phyloP scores from a whole-genome alignment of 2,113 vertebrate genomes.

The Xenopus laevis region DNA sequence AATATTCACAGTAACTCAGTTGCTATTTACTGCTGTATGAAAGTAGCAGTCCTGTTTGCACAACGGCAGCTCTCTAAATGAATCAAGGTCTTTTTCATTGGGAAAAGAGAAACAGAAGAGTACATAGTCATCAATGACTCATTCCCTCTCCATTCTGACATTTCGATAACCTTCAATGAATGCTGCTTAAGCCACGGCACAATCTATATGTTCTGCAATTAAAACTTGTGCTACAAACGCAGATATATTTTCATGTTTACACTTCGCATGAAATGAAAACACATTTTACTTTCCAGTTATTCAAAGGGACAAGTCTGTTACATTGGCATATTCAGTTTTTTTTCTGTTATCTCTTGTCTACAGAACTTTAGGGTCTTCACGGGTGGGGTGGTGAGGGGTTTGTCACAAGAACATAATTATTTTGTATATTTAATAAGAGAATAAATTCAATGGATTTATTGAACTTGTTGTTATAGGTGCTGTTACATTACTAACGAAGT shows the following conservation, averaged over 20 bases:
- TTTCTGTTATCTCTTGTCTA: no score
- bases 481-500: no score
- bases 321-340: no score
- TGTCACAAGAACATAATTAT: no score
- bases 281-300: no score
- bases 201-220: background rate
- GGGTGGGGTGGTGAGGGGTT: no score
- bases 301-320: no score
- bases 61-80: background rate
- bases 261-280: background rate
- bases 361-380: no score
- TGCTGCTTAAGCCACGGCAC: background rate
- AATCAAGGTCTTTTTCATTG: background rate
- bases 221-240: background rate
- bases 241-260: background rate
- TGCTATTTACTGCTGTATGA: background rate
- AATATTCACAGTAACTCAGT: background rate
- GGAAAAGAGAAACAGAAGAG: background rate
- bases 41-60: background rate
- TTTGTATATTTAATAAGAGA: no score
- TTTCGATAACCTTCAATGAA: conserved; percentile 13
- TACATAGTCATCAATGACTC: conserved; percentile 6
- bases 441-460: no score
- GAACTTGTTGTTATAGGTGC: no score
- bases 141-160: background rate